phyloP scores from a whole-genome alignment of 2,113 vertebrate species.

The Falco punctatus region DNA sequence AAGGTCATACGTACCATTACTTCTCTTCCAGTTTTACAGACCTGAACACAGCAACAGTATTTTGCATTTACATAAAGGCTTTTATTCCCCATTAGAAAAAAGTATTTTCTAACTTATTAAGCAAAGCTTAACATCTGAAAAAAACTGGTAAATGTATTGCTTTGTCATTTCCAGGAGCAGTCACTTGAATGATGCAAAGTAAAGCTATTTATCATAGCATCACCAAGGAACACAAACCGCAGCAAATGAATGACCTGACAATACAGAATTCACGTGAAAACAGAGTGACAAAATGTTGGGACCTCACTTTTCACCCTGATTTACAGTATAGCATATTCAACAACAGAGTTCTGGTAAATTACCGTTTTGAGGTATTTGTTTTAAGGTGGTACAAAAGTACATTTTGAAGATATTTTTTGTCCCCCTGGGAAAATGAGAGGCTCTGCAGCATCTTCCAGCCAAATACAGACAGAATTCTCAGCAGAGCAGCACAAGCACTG shows the following conservation, averaged over 20 bases:
- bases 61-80: background rate
- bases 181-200: background rate
- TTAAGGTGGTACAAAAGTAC: background rate
- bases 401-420: background rate
- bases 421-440: background rate
- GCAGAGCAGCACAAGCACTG: background rate
- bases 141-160: background rate
- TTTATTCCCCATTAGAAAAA: background rate
- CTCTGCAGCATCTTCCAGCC: background rate
- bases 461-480: background rate
- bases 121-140: background rate
- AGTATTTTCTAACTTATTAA: background rate
- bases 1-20: background rate
- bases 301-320: background rate
- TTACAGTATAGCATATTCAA: background rate
- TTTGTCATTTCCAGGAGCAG: constrained; percentile 3
- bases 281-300: background rate
- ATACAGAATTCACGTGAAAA: background rate
- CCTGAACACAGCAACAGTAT: background rate
- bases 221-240: background rate
- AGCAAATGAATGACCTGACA: background rate
- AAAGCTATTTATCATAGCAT: background rate
- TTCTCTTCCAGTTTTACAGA: background rate
- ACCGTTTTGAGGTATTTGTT: fast-evolving
- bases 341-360: background rate